Evolutionary conservation across 2,797 vertebrate species (phyloP).

Genomic region (Onychomys leucogaster): DNA sequence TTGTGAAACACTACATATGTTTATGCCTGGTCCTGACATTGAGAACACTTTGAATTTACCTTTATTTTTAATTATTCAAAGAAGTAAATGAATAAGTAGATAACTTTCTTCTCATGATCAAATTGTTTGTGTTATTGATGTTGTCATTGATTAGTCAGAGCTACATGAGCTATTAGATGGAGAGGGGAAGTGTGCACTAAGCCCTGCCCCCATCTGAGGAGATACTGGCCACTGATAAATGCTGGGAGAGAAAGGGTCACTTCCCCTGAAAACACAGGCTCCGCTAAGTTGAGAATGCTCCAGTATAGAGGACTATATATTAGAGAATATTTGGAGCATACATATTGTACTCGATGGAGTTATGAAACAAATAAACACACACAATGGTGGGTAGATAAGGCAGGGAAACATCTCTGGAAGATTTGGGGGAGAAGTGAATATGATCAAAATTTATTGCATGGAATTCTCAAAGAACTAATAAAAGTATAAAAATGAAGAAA

Average conservation of each 20-base stretch:
- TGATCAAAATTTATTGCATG: background rate
- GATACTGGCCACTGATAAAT: no score
- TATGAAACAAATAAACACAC: background rate
- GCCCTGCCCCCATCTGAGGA: background rate
- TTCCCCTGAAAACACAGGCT: background rate
- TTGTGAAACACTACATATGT: background rate
- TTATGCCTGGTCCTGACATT: background rate
- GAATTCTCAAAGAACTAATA: background rate
- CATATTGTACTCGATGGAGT: background rate
- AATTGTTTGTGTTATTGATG: background rate
- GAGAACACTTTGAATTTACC: background rate
- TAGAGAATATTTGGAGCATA: background rate
- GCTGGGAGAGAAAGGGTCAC: background rate
- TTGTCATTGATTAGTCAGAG: background rate
- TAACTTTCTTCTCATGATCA: background rate
- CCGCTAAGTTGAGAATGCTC: no score
- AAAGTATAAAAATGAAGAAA: background rate
- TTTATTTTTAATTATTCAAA: background rate
- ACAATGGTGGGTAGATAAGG: background rate
- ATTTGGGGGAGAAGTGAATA: background rate
- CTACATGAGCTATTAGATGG: background rate
- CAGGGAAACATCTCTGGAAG: background rate
- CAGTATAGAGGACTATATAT: background rate
- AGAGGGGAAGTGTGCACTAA: no score
- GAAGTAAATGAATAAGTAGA: background rate